phyloP scores from a whole-genome alignment of 1,140 invertebrate genomes.

The Pseudobourletiella spinata region DNA sequence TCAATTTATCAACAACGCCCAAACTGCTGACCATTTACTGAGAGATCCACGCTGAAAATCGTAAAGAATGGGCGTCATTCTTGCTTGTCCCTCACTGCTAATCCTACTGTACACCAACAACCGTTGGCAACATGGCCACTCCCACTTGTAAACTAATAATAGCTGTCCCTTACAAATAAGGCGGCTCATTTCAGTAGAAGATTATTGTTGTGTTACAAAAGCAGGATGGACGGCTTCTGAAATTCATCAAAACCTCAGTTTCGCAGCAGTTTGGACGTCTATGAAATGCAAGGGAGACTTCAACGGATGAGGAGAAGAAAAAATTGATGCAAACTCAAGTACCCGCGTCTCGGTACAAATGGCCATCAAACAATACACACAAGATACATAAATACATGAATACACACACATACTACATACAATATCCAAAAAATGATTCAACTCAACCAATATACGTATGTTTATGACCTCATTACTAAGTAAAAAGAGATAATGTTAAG shows the following conservation, averaged over 20 bases:
- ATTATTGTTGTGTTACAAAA: not conserved
- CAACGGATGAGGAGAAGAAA: not conserved
- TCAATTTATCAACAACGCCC: not conserved
- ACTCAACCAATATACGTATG: conserved; percentile 35
- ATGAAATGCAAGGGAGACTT: too few relatives aligned
- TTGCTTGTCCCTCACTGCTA: too few relatives aligned
- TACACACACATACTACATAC: not conserved
- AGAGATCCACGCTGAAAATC: not conserved
- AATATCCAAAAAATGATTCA: not conserved
- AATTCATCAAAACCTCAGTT: not conserved
- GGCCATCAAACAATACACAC: not conserved
- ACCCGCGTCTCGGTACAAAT: not conserved
- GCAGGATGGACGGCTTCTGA: not conserved
- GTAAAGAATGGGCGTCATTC: not conserved
- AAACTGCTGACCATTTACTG: not conserved
- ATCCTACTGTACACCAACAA: too few relatives aligned
- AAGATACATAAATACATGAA: not conserved
- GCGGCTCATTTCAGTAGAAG: not conserved
- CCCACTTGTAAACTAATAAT: too few relatives aligned
- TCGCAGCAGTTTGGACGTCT: too few relatives aligned
- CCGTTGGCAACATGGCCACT: too few relatives aligned
- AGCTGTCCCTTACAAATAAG: too few relatives aligned
- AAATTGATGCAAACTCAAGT: not conserved
- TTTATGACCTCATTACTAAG: conserved; percentile 29
- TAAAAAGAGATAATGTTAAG: not conserved